Percentiles rank a stretch among this genome's conserved stretches.
phyloP scores from a whole-genome alignment of 2,888 invertebrate genomes.

The Dysmachus trigonus region DNA sequence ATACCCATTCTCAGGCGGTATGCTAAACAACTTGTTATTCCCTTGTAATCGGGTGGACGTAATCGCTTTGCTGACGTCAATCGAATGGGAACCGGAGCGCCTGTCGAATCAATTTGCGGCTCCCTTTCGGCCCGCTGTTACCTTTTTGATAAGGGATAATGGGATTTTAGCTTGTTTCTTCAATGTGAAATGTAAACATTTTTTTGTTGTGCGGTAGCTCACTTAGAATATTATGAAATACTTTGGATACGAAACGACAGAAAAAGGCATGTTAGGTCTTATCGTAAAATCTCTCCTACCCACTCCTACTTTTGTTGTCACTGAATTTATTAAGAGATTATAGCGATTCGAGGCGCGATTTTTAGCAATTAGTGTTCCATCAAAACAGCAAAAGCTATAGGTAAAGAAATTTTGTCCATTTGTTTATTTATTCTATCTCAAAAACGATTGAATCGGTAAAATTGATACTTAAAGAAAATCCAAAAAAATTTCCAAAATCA shows the following conservation, averaged over 20 bases:
- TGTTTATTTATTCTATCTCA: background rate
- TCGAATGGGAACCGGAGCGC: background rate
- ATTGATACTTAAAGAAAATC: background rate
- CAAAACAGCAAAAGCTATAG: background rate
- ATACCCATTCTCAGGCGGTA: background rate
- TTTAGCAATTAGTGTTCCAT: background rate
- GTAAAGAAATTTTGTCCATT: background rate
- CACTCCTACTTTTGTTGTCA: background rate
- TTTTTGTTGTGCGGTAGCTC: background rate
- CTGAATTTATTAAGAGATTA: background rate
- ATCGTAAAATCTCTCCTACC: background rate
- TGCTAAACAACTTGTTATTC: conserved; percentile 2
- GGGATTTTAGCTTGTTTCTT: background rate
- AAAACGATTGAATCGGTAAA: background rate
- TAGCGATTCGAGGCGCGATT: background rate
- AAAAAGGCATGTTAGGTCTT: background rate
- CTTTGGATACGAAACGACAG: background rate
- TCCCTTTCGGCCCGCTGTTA: background rate
- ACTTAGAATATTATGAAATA: background rate
- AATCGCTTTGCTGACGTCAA: conserved; percentile 32
- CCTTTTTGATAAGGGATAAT: background rate
- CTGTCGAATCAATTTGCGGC: conserved; percentile 4
- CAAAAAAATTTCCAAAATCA: too few relatives aligned
- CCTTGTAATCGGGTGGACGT: conserved; percentile 12
- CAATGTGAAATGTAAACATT: background rate